These are phyloP conservation scores for Cirrhinus mrigala DNA, from an alignment of 2,797 vertebrate species.

Conservation along the genomic window DNA sequence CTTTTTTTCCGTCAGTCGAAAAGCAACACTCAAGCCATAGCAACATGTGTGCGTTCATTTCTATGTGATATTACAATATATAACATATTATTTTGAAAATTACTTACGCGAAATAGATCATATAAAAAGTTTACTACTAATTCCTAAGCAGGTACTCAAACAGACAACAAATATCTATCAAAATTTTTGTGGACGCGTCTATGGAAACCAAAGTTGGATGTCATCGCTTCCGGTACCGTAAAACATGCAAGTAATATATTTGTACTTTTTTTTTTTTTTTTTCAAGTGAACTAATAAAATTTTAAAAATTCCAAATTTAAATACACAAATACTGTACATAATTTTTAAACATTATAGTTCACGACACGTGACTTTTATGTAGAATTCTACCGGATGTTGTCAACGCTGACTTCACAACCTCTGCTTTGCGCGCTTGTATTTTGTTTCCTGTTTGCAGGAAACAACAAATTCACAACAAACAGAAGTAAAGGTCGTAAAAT, in stretches of 20 bases:
- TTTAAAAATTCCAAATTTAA: neutral
- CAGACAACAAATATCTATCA: neutral
- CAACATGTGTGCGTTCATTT: neutral
- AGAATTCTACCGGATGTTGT: neutral
- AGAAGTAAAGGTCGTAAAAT: neutral
- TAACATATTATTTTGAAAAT: too few species aligned
- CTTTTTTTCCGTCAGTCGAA: neutral
- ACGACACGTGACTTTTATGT: conserved; percentile 28
- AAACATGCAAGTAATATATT: too few species aligned
- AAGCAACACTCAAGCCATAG: neutral
- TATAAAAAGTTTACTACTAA: neutral
- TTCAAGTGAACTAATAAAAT: neutral
- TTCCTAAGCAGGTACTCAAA: neutral
- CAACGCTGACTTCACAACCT: neutral
- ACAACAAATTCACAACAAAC: neutral
- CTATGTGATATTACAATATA: neutral
- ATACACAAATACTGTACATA: neutral
- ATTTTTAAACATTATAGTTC: neutral
- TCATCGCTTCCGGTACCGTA: neutral
- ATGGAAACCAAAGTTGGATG: neutral
- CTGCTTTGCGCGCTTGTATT: conserved; percentile 32
- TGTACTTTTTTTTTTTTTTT: neutral
- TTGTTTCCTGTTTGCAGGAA: conserved; percentile 44
- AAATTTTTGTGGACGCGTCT: neutral
- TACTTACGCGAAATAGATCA: neutral